Percentiles rank a stretch among this genome's conserved stretches.
phyloP scores from a whole-genome alignment of 1,140 invertebrate species.

The Drosophila auraria region DNA sequence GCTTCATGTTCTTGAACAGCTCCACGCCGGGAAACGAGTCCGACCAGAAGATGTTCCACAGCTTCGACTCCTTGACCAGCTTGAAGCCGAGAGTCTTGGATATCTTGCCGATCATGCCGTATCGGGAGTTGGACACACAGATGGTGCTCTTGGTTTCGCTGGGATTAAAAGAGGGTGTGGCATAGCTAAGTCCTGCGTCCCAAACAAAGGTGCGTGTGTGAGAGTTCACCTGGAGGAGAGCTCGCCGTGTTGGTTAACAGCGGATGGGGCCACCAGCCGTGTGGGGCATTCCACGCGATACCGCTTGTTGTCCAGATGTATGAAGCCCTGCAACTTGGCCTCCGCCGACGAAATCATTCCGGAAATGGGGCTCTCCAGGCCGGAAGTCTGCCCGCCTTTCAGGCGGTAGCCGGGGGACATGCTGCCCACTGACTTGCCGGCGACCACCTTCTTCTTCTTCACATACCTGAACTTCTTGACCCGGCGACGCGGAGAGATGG shows the following conservation, averaged over 20 bases:
- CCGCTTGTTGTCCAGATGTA: slow-evolving; percentile 71
- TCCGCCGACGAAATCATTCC: not conserved
- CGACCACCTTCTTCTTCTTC: slow-evolving; percentile 8
- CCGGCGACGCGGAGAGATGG: slow-evolving; percentile 25
- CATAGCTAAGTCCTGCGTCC: not conserved
- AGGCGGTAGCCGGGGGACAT: slow-evolving; percentile 8
- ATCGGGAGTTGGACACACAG: slow-evolving; percentile 91
- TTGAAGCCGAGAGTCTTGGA: slow-evolving; percentile 91
- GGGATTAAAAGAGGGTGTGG: not conserved
- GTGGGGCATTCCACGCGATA: slow-evolving; percentile 65
- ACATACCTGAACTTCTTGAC: slow-evolving; percentile 12
- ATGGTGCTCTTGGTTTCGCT: slow-evolving; percentile 85
- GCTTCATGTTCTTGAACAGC: slow-evolving; percentile 94
- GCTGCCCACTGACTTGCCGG: slow-evolving; percentile 8
- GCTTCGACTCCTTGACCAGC: slow-evolving; percentile 91
- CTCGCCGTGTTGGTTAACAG: not conserved
- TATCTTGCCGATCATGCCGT: slow-evolving; percentile 90
- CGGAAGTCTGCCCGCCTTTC: slow-evolving; percentile 3
- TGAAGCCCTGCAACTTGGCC: slow-evolving; percentile 44
- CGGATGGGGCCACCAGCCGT: not conserved
- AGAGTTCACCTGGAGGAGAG: slow-evolving; percentile 37
- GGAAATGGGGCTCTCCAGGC: slow-evolving; percentile 10
- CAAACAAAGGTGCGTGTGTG: not conserved
- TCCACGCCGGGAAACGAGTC: slow-evolving; percentile 93
- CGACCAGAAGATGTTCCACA: slow-evolving; percentile 96